Percentiles rank a stretch among this genome's conserved stretches.
phyloP scores from a whole-genome alignment of 2,113 vertebrate species.

The Pleuronectes platessa region DNA sequence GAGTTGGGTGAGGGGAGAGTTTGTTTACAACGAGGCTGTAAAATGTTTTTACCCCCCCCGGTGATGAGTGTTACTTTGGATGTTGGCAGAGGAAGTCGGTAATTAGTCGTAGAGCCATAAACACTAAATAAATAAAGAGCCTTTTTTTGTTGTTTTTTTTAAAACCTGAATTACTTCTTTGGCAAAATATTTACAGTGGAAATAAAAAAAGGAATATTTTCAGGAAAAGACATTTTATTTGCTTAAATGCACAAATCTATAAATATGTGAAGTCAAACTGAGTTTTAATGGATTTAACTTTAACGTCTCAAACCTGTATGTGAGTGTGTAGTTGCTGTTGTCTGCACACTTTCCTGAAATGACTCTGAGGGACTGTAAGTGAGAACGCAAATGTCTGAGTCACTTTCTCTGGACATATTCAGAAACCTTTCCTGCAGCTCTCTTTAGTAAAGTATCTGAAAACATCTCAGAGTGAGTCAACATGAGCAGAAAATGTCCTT shows the following conservation, averaged over 20 bases:
- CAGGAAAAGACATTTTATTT: neutral
- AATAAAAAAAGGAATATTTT: neutral
- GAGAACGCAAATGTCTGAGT: no score
- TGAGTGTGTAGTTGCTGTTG: neutral
- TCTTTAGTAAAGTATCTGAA: no score
- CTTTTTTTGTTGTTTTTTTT: neutral
- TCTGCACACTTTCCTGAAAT: no score
- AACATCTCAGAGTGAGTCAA: no score
- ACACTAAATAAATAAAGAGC: neutral
- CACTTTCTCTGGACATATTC: no score
- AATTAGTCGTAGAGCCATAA: neutral
- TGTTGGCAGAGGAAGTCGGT: constrained; percentile 2
- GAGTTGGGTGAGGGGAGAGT: constrained; percentile 39
- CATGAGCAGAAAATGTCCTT: no score
- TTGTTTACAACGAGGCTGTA: constrained; percentile 28
- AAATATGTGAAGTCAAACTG: no score
- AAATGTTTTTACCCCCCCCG: neutral
- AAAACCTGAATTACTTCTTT: neutral
- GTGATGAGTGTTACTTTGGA: constrained; percentile 9
- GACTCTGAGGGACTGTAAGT: no score
- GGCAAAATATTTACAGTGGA: neutral
- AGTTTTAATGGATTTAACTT: neutral
- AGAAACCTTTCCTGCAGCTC: no score
- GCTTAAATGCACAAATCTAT: neutral
- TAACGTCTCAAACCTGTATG: neutral